These are phyloP conservation scores for Tribolium freemani DNA, from an alignment of 2,888 invertebrate species.

Conservation along the genomic window DNA sequence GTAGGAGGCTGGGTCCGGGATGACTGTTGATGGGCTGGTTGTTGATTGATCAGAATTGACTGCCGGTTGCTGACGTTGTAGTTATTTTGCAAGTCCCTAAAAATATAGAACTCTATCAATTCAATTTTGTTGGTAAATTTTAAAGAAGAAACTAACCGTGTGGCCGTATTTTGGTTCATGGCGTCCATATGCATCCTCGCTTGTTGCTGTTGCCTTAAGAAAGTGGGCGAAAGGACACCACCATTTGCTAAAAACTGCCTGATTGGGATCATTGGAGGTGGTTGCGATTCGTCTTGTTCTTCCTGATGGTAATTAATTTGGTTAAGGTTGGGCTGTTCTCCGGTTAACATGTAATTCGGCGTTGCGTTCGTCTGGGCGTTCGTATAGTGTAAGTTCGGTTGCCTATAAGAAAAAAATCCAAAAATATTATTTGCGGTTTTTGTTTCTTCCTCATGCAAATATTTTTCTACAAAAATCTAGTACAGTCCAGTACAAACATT, in stretches of 20 bases:
- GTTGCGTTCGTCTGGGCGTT: slow-evolving; percentile 61
- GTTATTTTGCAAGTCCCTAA: slow-evolving; percentile 55
- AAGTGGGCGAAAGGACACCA: slow-evolving; percentile 34
- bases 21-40: slow-evolving; percentile 66
- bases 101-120: not conserved
- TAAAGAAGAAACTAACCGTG: slow-evolving; percentile 25
- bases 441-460: slow-evolving; percentile 5
- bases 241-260: slow-evolving; percentile 39
- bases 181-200: slow-evolving; percentile 34
- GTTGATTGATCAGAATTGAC: slow-evolving; percentile 60
- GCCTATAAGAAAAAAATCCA: slow-evolving; percentile 58
- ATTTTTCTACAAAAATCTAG: slow-evolving; percentile 19
- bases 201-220: slow-evolving; percentile 27
- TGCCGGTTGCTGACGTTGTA: slow-evolving; percentile 39
- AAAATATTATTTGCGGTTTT: not conserved
- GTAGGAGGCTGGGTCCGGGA: slow-evolving; percentile 61
- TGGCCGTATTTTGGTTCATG: slow-evolving; percentile 30
- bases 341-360: slow-evolving; percentile 68
- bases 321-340: slow-evolving; percentile 59
- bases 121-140: not conserved
- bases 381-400: slow-evolving; percentile 65
- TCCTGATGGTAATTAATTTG: slow-evolving; percentile 64
- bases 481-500: slow-evolving; percentile 46
- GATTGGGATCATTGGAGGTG: slow-evolving; percentile 71
- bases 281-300: slow-evolving; percentile 69